A percentile compares a stretch with the other conserved stretches of the same genome.
phyloP scores from a whole-genome alignment of 2,888 invertebrate species.

The Brachypterus glaber region DNA sequence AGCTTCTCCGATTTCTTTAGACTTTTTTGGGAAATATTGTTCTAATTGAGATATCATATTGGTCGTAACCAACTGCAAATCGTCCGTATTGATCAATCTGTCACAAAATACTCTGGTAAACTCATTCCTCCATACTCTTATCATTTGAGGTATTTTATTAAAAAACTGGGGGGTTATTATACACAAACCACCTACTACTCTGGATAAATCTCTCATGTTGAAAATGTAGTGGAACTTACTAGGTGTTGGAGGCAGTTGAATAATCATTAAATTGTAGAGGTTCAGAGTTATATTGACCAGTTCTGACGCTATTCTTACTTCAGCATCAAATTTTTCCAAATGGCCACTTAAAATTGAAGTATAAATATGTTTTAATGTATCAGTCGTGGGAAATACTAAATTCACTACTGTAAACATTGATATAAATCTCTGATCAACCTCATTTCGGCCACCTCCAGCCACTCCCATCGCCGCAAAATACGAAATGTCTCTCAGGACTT shows the following conservation, averaged over 20 bases:
- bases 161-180: constrained; percentile 65
- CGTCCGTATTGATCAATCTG: constrained; percentile 62
- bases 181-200: constrained; percentile 68
- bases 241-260: constrained; percentile 80
- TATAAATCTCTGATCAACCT: constrained; percentile 83
- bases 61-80: constrained; percentile 52
- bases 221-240: constrained; percentile 93
- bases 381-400: constrained; percentile 72
- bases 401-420: constrained; percentile 85
- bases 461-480: constrained; percentile 80
- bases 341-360: constrained; percentile 73
- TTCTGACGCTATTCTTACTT: constrained; percentile 55
- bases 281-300: constrained; percentile 72
- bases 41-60: constrained; percentile 54
- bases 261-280: constrained; percentile 69
- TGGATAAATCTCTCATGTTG: constrained; percentile 82
- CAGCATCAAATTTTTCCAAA: constrained; percentile 56
- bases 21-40: constrained; percentile 45
- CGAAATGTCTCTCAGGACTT: constrained; percentile 70
- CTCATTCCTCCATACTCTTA: constrained; percentile 88
- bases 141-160: constrained; percentile 56
- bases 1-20: constrained; percentile 37
- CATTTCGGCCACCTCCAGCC: constrained; percentile 82
- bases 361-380: constrained; percentile 73
- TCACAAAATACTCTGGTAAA: constrained; percentile 81